Conservation (phyloP, 2,113 vertebrate genomes). For the Fulica atra region DNA sequence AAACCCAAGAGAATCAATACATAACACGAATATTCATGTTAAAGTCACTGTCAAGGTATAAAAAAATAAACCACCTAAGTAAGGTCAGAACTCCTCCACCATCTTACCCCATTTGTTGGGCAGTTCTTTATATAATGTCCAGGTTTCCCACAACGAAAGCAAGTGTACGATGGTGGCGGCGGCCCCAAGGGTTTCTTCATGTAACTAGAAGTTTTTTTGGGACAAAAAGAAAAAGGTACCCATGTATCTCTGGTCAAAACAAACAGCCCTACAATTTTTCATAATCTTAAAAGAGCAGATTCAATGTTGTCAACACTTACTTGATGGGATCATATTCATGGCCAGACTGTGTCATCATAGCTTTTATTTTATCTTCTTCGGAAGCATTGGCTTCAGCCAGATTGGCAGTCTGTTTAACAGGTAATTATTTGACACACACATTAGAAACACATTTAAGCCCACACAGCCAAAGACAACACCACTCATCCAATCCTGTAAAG, state of each 20-base stretch:
- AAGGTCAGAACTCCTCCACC: neutral
- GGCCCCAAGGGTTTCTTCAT: slow-evolving; percentile 86
- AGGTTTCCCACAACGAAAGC: slow-evolving; percentile 91
- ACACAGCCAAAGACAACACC: slow-evolving; percentile 81
- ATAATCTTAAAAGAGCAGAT: neutral
- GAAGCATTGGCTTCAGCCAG: slow-evolving; percentile 93
- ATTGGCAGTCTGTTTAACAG: slow-evolving; percentile 94
- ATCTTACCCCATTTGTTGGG: slow-evolving; percentile 88
- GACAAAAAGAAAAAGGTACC: neutral
- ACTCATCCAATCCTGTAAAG: slow-evolving; percentile 84
- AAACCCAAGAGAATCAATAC: neutral
- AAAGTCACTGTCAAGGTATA: neutral
- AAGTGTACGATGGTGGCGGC: slow-evolving; percentile 91
- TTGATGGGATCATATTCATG: slow-evolving; percentile 93
- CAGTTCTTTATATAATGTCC: slow-evolving; percentile 98
- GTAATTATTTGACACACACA: slow-evolving; percentile 85
- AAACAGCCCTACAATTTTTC: neutral
- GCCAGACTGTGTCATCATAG: slow-evolving; percentile 93
- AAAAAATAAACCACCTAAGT: neutral
- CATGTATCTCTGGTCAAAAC: neutral
- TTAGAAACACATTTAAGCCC: slow-evolving; percentile 83
- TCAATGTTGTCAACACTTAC: slow-evolving; percentile 80
- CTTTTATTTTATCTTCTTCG: slow-evolving; percentile 98
- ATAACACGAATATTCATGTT: neutral
- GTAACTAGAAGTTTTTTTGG: slow-evolving; percentile 76